Evolutionary conservation across 1,140 invertebrate genomes (phyloP), one percentile per base, ranked within the genome.

Genomic region (Maconellicoccus hirsutus): DNA sequence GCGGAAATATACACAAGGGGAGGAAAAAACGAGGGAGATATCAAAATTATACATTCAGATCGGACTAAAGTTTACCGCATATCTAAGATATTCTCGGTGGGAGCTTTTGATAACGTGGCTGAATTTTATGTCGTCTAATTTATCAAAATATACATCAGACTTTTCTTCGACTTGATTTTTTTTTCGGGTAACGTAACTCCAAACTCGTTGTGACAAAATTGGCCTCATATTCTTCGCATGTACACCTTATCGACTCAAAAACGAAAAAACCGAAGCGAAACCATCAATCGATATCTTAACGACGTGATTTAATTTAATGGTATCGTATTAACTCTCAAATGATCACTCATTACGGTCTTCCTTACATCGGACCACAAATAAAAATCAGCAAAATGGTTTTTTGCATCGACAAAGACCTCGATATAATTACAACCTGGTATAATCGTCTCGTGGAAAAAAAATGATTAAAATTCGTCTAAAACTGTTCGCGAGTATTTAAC

Each of bases 121-220:
- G 42, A 52, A 52, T 52, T 52, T 52, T 52, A 52, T 52, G 42
- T 52, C 42, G n/a, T 52, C 42, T 52, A 52, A 52, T 52, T 52
- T 52, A 52, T 52, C 42, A 52, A 52, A 6, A 38, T 38, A 16
- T 52, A 16, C 16, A 3, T 16, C 2, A 52, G n/a, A 52, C 42
- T 33, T 12, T 33, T 33, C 6, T 3, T 52, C 6, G 42, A 3
- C 33, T 38, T 52, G 42, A 52, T 52, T 52, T 33, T 33, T 33
- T 33, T 52, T 52, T 52, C 6, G 12, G 42, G 16, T 52, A 14
- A 7, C 33, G 33, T 38, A 38, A 38, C 6, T 38, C 33, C 33
- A 38, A 38, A 38, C 33, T 38, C n/a, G 33, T 14, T 6, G 33
- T 38, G 33, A 38, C 33, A 38, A 38, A 38, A 6, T 38, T 6